A percentile compares a stretch with the other conserved stretches of the same genome.
Conservation (phyloP, 2,888 invertebrate genomes). For the Apocheima hispidaria region DNA sequence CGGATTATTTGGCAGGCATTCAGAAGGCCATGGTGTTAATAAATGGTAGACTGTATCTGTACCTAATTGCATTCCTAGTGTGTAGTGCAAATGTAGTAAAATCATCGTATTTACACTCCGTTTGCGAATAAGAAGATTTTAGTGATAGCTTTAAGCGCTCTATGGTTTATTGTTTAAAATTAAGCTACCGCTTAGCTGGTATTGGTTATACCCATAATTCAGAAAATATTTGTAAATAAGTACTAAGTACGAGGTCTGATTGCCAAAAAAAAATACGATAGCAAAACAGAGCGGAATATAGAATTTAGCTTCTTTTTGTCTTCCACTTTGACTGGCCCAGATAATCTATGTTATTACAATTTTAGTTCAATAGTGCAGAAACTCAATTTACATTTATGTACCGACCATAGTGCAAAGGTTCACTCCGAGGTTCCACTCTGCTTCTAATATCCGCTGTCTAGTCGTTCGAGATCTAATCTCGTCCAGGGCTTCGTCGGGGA, state of each 20-base stretch:
- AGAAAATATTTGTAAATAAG: background rate
- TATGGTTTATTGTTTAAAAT: background rate
- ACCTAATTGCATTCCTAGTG: constrained; percentile 45
- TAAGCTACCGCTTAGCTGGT: background rate
- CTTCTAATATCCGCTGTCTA: constrained; percentile 49
- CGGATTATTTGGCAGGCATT: constrained; percentile 49
- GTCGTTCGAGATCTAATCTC: constrained; percentile 56
- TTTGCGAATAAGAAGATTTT: constrained; percentile 31
- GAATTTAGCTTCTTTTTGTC: too few species aligned
- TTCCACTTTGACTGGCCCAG: too few species aligned
- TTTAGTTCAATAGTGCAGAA: background rate
- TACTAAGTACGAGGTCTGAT: too few species aligned
- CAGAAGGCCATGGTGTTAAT: constrained; percentile 43
- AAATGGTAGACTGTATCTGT: constrained; percentile 44
- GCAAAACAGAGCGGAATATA: too few species aligned
- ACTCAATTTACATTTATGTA: background rate
- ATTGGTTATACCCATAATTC: background rate
- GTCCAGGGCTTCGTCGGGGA: constrained; percentile 49
- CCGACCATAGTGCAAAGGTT: background rate
- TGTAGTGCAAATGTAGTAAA: constrained; percentile 47
- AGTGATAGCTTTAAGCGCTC: background rate
- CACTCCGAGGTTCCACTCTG: constrained; percentile 21
- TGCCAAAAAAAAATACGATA: too few species aligned
- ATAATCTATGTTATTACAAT: too few species aligned
- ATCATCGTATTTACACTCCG: constrained; percentile 42